Evolutionary conservation across 2,113 vertebrate species (phyloP), one percentile per base, ranked within the genome.

Genomic region (Ovibos moschatus): DNA sequence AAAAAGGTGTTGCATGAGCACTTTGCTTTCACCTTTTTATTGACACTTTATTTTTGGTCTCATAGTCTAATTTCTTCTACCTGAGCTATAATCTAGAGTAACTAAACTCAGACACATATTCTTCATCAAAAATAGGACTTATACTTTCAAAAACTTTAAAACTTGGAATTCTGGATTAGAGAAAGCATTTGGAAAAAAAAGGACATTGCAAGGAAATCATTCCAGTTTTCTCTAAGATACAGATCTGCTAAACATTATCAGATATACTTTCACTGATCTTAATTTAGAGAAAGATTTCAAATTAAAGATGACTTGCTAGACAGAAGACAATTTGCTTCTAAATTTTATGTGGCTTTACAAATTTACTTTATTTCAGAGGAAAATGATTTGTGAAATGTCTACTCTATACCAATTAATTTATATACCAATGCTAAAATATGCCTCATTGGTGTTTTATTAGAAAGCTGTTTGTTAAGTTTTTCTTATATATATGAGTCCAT

Each of bases 301-400:
- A 83, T 96, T 78, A 91, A 93, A 78, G 45, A 85, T 91, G 16
- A 93, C 47, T 95, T 81, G 7, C 50, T 91, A 62, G 30, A 83
- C 21, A 51, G 43, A 64, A 88, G 17, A 94, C 27, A 79, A 97
- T 92, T 96, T 94, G 71, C 27, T 28, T 94, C 30, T 83, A 53
- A 64, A 92, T 87, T 84, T 89, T 83, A 74, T 95, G 47, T 96
- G 79, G 3, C 79, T 78, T 92, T 97, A 79, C 27, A 81, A 95
- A 64, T 90, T 82, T 27, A 84, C 53, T 81, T 89, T 74, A 55
- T 79, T 90, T 87, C 50, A 23, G 79, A 89, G 4, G 91, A 57
- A 96, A 95, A 95, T 89, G 7, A 78, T 62, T 95, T 92, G 9
- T 55, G 43, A 85, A 95, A 89, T 55, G 7, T 91, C n/a, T 13